Conservation (phyloP, 2,797 vertebrate species). For the Psittacula derbiana region DNA sequence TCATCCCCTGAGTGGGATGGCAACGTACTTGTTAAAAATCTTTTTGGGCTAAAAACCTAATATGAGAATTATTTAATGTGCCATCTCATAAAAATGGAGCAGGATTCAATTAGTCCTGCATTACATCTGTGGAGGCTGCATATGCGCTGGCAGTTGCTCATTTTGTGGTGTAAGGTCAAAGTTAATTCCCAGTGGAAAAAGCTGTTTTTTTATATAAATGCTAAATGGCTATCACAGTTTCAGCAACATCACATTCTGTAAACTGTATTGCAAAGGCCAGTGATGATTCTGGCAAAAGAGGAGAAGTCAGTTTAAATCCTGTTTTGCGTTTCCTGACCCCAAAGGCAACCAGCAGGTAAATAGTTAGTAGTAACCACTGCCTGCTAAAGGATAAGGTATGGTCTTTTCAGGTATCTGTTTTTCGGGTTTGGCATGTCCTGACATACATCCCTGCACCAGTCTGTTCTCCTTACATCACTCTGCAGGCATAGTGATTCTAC, state of each 20-base stretch:
- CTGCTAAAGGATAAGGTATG: not conserved
- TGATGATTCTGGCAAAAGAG: not conserved
- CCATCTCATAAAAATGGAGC: not conserved
- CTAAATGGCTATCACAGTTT: not conserved
- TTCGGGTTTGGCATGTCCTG: not conserved
- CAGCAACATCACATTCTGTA: not conserved
- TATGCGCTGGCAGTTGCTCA: not conserved
- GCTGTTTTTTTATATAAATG: not conserved
- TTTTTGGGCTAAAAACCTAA: not conserved
- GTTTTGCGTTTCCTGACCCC: not conserved
- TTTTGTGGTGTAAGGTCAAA: not conserved
- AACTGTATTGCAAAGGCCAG: not conserved
- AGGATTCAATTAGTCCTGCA: not conserved
- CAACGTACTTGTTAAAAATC: not conserved
- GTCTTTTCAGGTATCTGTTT: not conserved
- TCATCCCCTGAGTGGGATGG: accelerated
- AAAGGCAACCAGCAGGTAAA: not conserved
- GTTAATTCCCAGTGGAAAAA: not conserved
- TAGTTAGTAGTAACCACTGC: not conserved
- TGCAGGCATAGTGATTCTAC: not conserved
- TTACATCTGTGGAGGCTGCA: not conserved
- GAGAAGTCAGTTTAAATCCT: not conserved
- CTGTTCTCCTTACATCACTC: not conserved
- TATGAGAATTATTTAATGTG: not conserved
- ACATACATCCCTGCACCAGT: not conserved